These are phyloP conservation scores for Drosophila helvetica DNA, from an alignment of 2,888 invertebrate genomes.

Conservation along the genomic window DNA sequence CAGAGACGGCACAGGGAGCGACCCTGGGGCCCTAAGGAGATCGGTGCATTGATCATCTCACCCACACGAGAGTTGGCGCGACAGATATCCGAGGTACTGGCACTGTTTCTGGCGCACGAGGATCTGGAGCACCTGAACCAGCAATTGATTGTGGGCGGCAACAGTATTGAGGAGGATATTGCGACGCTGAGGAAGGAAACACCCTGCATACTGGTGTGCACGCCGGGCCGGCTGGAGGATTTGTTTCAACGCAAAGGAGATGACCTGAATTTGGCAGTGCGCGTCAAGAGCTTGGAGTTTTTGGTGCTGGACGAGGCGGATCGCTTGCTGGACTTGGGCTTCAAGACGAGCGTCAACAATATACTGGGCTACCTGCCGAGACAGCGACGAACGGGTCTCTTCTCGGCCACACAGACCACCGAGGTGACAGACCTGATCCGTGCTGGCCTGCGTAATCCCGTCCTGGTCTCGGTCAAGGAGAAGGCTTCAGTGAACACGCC, in stretches of 20 bases:
- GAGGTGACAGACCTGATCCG: constrained; percentile 95
- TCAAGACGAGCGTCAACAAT: constrained; percentile 88
- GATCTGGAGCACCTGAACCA: constrained; percentile 85
- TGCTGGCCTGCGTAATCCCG: constrained; percentile 97
- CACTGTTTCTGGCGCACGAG: constrained; percentile 85
- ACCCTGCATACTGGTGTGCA: constrained; percentile 95
- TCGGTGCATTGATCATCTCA: constrained; percentile 95
- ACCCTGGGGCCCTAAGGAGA: constrained; percentile 89
- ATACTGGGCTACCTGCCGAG: constrained; percentile 96
- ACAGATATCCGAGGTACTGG: constrained; percentile 91
- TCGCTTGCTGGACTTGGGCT: constrained; percentile 95
- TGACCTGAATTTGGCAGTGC: constrained; percentile 88
- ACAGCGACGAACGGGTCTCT: constrained; percentile 97
- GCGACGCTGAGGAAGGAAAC: constrained; percentile 87
- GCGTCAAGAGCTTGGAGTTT: constrained; percentile 94
- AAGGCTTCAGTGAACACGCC: constrained; percentile 91
- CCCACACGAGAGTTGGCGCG: constrained; percentile 97
- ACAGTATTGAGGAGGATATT: constrained; percentile 90
- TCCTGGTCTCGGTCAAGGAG: constrained; percentile 94
- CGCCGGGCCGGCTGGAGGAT: constrained; percentile 97
- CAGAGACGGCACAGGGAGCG: constrained; percentile 86
- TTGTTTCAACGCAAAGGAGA: constrained; percentile 89
- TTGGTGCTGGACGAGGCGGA: constrained; percentile 98
- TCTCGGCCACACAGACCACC: constrained; percentile 99
- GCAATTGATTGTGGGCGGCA: constrained; percentile 92